A percentile compares a stretch with the other conserved stretches of the same genome.
phyloP scores from a whole-genome alignment of 2,888 invertebrate genomes.

The Cryptocephalus primarius region DNA sequence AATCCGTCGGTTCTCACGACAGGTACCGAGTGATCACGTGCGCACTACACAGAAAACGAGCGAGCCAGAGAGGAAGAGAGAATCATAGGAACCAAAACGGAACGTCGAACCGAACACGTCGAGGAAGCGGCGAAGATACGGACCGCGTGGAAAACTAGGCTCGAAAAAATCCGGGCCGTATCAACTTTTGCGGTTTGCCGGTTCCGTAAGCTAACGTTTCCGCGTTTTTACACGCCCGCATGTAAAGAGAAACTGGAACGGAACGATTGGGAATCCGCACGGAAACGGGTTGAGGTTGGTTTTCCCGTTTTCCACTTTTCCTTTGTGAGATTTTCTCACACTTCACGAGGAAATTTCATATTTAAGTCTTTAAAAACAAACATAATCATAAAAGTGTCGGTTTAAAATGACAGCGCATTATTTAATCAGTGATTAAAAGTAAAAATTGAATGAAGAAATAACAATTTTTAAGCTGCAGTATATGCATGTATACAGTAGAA shows the following conservation, averaged over 20 bases:
- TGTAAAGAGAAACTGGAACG: background rate
- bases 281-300: too few species aligned
- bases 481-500: too few species aligned
- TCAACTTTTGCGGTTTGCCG: slow-evolving; percentile 10
- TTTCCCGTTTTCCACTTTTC: too few species aligned
- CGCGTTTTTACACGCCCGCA: slow-evolving; percentile 3
- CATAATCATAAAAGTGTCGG: too few species aligned
- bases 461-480: too few species aligned
- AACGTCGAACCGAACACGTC: slow-evolving; percentile 24
- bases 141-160: slow-evolving; percentile 23
- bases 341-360: too few species aligned
- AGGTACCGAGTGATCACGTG: background rate
- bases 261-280: too few species aligned
- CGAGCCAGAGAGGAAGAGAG: background rate
- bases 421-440: too few species aligned
- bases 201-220: slow-evolving; percentile 17
- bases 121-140: slow-evolving; percentile 27
- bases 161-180: slow-evolving; percentile 10
- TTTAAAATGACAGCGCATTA: too few species aligned
- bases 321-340: too few species aligned
- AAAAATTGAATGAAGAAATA: too few species aligned
- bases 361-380: too few species aligned
- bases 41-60: background rate
- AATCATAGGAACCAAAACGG: slow-evolving; percentile 10
- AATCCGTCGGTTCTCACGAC: background rate